A percentile compares a stretch with the other conserved stretches of the same genome.
Evolutionary conservation across 2,888 invertebrate genomes (phyloP).

Genomic region (Lottia gigantea): DNA sequence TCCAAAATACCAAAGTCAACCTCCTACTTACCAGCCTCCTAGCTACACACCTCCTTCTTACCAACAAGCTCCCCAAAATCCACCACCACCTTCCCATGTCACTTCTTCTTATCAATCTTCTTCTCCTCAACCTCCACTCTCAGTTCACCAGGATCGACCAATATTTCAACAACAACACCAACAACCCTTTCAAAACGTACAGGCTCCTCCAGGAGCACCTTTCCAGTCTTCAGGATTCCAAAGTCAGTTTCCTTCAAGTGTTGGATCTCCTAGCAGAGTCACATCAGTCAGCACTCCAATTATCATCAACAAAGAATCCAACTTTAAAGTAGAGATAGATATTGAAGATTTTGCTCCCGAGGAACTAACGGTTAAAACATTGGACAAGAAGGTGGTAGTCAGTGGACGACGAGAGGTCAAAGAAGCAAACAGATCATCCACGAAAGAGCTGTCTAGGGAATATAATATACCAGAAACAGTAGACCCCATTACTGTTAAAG

Average conservation of each 20-base stretch:
- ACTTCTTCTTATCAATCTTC: slow-evolving; percentile 9
- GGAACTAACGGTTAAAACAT: slow-evolving; percentile 65
- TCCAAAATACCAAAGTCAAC: slow-evolving; percentile 30
- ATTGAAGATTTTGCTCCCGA: slow-evolving; percentile 66
- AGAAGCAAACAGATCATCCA: slow-evolving; percentile 58
- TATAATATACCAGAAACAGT: slow-evolving; percentile 65
- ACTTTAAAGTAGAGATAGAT: slow-evolving; percentile 60
- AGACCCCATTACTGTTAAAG: slow-evolving; percentile 64
- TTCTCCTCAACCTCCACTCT: not conserved
- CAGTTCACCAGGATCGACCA: slow-evolving; percentile 10
- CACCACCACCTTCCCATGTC: not conserved
- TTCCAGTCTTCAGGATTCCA: slow-evolving; percentile 23
- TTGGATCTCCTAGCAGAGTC: slow-evolving; percentile 8
- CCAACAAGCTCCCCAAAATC: slow-evolving; percentile 21
- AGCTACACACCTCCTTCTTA: slow-evolving; percentile 22
- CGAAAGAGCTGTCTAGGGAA: slow-evolving; percentile 63
- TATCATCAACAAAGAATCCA: slow-evolving; percentile 51
- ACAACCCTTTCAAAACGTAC: slow-evolving; percentile 17
- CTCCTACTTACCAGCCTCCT: slow-evolving; percentile 39
- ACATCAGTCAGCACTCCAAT: slow-evolving; percentile 22
- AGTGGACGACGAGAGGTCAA: slow-evolving; percentile 62
- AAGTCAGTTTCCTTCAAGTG: slow-evolving; percentile 21
- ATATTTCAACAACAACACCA: slow-evolving; percentile 19
- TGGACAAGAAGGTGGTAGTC: slow-evolving; percentile 59
- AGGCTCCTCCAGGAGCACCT: slow-evolving; percentile 25